These are phyloP conservation scores for Chaenodraco wilsoni DNA, from an alignment of 2,797 vertebrate genomes.

Conservation along the genomic window DNA sequence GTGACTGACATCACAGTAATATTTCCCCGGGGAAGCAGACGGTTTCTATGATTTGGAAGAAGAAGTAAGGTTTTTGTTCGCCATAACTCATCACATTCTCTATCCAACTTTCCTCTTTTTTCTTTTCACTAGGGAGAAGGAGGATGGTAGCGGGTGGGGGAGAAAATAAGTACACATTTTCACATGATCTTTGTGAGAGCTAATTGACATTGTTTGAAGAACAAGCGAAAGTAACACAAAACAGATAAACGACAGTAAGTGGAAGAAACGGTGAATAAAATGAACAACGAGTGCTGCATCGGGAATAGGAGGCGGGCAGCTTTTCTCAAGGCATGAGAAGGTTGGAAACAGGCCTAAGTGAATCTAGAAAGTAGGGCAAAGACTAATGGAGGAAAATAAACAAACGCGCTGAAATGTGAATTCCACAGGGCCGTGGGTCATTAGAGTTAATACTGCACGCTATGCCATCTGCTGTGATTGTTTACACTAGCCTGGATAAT, in stretches of 20 bases:
- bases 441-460: constrained; percentile 87
- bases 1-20: constrained; percentile 60
- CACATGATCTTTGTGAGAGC: constrained; percentile 52
- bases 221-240: constrained; percentile 46
- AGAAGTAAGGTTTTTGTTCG: constrained; percentile 31
- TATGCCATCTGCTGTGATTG: constrained; percentile 94
- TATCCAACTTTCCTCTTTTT: constrained; percentile 27
- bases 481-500: constrained; percentile 95
- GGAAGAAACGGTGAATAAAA: constrained; percentile 46
- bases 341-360: constrained; percentile 79
- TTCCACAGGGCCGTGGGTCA: constrained; percentile 87
- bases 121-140: constrained; percentile 45
- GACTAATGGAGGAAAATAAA: constrained; percentile 86
- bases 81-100: constrained; percentile 48
- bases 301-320: constrained; percentile 53
- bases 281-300: constrained; percentile 16
- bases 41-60: constrained; percentile 48
- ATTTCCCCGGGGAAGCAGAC: constrained; percentile 66
- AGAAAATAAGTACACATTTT: constrained; percentile 51
- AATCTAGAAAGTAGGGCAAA: constrained; percentile 86
- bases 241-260: constrained; percentile 61
- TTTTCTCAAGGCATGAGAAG: constrained; percentile 69
- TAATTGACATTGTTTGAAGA: constrained; percentile 72
- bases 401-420: constrained; percentile 84
- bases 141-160: constrained; percentile 34